Conservation (phyloP, 2,888 invertebrate genomes). For the Leptinotarsa tumamoca region DNA sequence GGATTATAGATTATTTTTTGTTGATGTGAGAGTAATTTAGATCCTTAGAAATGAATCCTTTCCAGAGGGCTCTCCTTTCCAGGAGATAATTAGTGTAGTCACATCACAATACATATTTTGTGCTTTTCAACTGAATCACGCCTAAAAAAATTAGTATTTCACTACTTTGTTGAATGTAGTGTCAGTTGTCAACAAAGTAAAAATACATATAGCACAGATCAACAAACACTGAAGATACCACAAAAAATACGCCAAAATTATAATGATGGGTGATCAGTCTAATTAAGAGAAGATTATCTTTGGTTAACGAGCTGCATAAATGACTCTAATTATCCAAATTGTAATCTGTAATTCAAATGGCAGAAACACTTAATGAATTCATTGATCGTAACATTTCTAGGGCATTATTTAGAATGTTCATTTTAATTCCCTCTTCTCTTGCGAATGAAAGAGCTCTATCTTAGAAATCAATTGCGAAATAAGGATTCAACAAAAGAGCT, state of each 20-base stretch:
- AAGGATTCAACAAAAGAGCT: slow-evolving; percentile 6
- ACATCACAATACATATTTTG: too few relatives aligned
- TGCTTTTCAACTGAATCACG: too few relatives aligned
- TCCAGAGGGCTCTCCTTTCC: too few relatives aligned
- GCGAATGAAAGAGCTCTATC: slow-evolving; percentile 5
- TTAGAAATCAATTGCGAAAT: slow-evolving; percentile 4
- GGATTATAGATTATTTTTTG: too few relatives aligned
- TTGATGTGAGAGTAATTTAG: too few relatives aligned
- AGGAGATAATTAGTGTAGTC: too few relatives aligned
- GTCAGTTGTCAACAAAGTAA: too few relatives aligned
- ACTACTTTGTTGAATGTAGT: too few relatives aligned
- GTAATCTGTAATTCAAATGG: slow-evolving; percentile 4
- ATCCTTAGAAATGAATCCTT: too few relatives aligned
- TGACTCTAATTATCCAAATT: slow-evolving; percentile 1
- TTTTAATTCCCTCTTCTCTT: slow-evolving; percentile 1
- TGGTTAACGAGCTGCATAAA: slow-evolving; percentile 8
- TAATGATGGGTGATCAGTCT: background rate
- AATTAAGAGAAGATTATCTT: background rate
- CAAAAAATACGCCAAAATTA: background rate
- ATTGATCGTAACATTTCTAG: slow-evolving; percentile 16
- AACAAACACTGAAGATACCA: background rate
- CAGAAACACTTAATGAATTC: slow-evolving; percentile 10
- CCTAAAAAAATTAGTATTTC: too few relatives aligned
- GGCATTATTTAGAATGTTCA: slow-evolving; percentile 7
- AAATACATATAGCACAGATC: too few relatives aligned